Percentiles rank a stretch among this genome's conserved stretches.
phyloP scores from a whole-genome alignment of 2,113 vertebrate species.

The Elachura formosa region DNA sequence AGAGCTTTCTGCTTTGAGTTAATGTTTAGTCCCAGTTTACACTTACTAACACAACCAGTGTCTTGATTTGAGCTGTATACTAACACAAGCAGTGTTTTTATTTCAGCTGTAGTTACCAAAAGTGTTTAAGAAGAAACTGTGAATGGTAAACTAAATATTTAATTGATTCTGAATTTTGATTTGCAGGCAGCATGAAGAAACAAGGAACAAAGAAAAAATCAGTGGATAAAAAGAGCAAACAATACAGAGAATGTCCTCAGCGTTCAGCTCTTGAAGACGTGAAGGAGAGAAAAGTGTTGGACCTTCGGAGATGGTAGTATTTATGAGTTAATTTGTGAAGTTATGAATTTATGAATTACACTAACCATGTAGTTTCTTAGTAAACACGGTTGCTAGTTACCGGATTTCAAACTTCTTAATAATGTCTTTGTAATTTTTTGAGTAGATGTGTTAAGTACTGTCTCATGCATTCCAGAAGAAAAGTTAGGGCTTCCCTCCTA shows the following conservation, averaged over 20 bases:
- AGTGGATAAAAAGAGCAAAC: conserved; percentile 80
- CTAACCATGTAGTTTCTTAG: background rate
- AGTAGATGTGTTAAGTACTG: background rate
- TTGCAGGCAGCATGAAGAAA: conserved; percentile 87
- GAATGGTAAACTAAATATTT: background rate
- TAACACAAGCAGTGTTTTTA: background rate
- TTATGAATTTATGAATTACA: background rate
- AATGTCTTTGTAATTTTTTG: background rate
- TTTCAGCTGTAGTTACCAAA: background rate
- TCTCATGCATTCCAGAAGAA: background rate
- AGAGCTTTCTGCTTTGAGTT: background rate
- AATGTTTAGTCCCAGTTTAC: background rate
- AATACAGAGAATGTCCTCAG: conserved; percentile 78
- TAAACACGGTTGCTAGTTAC: background rate
- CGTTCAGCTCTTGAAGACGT: conserved; percentile 85
- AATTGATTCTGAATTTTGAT: conserved; percentile 20
- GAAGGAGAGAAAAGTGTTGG: conserved; percentile 93
- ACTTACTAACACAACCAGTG: background rate
- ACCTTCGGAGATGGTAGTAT: conserved; percentile 92
- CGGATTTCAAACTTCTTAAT: background rate
- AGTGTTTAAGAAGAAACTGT: background rate
- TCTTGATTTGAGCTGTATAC: background rate
- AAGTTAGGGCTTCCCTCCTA: background rate
- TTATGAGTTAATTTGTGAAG: background rate
- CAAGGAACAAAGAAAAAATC: conserved; percentile 85